Base-by-base conservation (phyloP, 1,140 invertebrate genomes). In the Drosophila tropicalis region DNA sequence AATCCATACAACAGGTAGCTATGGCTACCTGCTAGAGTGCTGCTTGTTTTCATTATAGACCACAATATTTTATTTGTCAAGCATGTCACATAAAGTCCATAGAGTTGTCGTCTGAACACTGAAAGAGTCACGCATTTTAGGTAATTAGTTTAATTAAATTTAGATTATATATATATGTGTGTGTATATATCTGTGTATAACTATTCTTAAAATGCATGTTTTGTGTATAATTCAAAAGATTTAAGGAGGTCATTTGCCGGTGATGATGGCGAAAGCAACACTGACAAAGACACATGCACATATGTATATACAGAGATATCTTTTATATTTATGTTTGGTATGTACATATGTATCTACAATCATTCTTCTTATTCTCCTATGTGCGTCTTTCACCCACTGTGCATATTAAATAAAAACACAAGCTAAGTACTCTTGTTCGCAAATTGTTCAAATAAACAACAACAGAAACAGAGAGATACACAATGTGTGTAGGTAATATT, bases 181-280 rank as follows among this genome's bases (percentile, higher is more conserved):
- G 55, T 44, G 1, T 34, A 34, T 47, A 15, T 39, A n/a, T 13
- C 0, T 65, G 29, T 12, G 34, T 55, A 15, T 3, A 39, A 12
- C 36, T 39, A 63, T 25, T 25, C 22, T 25, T 25, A 40, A 15
- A 3, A n/a, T 19, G 58, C n/a, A 57, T 68, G 55, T 22, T 32
- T 39, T 25, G 9, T 25, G 22, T 5, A 47, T 29, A 13, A 25
- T 41, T 40, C 7, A 10, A 17, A 5, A n/a, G 12, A 15, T 9
- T 57, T 36, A 34, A 57, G 22, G 55, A 32, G 55, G 55, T 57
- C 55, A 41, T 36, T 64, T 34, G 47, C 62, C 47, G 62, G 62
- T 64, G 62, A 47, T 64, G 17, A 64, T 55, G 62, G 62, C 62
- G 62, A 64, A 64, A 64, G 62, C 32, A 47, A 22, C 40, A 41